Conservation (phyloP, 2,797 vertebrate species). For the Discoglossus pictus region DNA sequence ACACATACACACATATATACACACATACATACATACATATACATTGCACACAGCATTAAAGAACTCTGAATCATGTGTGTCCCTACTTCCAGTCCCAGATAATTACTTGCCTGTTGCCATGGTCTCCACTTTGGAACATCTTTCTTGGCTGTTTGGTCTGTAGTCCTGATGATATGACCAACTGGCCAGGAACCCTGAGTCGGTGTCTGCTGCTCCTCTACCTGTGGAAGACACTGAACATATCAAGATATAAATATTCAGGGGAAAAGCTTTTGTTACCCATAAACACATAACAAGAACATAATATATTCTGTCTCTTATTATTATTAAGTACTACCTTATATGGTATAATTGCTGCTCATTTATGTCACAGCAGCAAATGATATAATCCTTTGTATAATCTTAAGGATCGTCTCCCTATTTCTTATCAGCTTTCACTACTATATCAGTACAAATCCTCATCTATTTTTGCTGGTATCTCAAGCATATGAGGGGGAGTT, state of each 20-base stretch:
- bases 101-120: conserved; percentile 62
- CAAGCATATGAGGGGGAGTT: conserved; percentile 28
- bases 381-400: too few relatives aligned
- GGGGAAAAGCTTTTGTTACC: too few relatives aligned
- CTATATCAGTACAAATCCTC: conserved; percentile 26
- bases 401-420: conserved; percentile 7
- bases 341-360: too few relatives aligned
- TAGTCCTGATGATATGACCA: conserved; percentile 49
- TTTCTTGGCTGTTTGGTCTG: conserved; percentile 55
- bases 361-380: neutral
- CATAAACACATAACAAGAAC: too few relatives aligned
- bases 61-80: too few relatives aligned
- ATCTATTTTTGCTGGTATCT: conserved; percentile 44
- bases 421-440: conserved; percentile 30
- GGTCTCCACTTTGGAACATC: conserved; percentile 57
- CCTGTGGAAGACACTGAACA: conserved; percentile 29
- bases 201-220: conserved; percentile 35
- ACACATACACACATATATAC: too few relatives aligned
- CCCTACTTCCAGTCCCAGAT: neutral
- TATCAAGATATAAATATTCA: accelerated
- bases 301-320: too few relatives aligned
- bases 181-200: conserved; percentile 30
- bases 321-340: too few relatives aligned
- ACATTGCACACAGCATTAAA: too few relatives aligned
- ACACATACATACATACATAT: too few relatives aligned